These are phyloP conservation scores for Philaethria dido DNA, from an alignment of 2,888 invertebrate genomes.

Conservation along the genomic window DNA sequence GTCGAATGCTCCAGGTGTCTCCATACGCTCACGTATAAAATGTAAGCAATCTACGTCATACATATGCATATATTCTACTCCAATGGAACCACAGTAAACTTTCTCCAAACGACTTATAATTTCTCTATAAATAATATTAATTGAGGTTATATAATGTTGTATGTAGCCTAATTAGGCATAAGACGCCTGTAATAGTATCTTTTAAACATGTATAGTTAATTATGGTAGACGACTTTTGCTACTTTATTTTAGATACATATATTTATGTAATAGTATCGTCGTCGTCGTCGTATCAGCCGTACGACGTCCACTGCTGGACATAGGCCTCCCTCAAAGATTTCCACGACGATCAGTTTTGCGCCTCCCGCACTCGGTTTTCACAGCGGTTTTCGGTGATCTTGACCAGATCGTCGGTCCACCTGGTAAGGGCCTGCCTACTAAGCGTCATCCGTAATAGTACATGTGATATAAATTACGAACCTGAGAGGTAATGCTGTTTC, in stretches of 20 bases:
- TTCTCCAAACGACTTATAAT: conserved; percentile 87
- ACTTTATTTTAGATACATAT: too few species aligned
- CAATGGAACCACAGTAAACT: conserved; percentile 88
- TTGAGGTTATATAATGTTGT: neutral
- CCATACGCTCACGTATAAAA: conserved; percentile 88
- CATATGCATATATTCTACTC: conserved; percentile 91
- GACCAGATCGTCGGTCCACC: too few species aligned
- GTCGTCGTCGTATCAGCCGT: too few species aligned
- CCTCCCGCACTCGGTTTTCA: too few species aligned
- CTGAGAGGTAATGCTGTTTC: conserved; percentile 82
- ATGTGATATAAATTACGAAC: conserved; percentile 46
- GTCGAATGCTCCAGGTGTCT: conserved; percentile 84
- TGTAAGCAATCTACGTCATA: conserved; percentile 87
- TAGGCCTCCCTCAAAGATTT: too few species aligned
- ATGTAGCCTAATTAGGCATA: neutral
- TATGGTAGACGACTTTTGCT: too few species aligned
- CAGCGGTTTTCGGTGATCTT: too few species aligned
- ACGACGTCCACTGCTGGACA: too few species aligned
- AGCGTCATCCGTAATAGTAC: neutral
- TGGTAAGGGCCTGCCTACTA: too few species aligned
- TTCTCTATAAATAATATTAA: conserved; percentile 68
- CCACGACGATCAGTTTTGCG: too few species aligned
- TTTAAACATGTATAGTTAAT: neutral
- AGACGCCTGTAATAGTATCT: too few species aligned
- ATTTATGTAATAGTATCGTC: too few species aligned